Evolutionary conservation across 2,888 invertebrate genomes (phyloP).

Genomic region (Empis stercorea): DNA sequence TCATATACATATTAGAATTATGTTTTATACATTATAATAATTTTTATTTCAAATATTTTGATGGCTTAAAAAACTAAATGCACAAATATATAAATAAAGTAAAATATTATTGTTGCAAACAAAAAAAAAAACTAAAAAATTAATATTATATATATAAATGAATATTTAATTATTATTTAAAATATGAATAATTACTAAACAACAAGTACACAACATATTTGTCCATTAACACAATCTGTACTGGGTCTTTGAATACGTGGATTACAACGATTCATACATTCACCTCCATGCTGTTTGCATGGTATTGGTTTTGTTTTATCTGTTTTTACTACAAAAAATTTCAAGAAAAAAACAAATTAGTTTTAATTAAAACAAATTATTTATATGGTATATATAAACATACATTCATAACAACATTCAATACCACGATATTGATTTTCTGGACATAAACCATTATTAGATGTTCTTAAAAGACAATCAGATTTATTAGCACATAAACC

Average conservation of each 20-base stretch:
- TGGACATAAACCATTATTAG: slow-evolving; percentile 29
- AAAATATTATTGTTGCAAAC: no score
- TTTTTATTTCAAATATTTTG: no score
- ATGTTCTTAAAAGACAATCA: slow-evolving; percentile 26
- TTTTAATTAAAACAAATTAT: slow-evolving; percentile 3
- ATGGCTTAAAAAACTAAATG: no score
- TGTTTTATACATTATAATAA: no score
- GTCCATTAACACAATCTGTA: slow-evolving; percentile 27
- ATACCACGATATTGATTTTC: slow-evolving; percentile 24
- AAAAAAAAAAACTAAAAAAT: no score
- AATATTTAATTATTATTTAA: no score
- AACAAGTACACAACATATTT: slow-evolving; percentile 28
- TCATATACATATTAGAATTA: no score
- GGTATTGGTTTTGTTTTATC: slow-evolving; percentile 21
- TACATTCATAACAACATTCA: slow-evolving; percentile 34
- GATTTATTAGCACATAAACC: slow-evolving; percentile 28
- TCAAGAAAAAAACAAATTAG: background rate
- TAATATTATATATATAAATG: no score
- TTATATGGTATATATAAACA: slow-evolving; percentile 12
- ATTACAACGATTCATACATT: slow-evolving; percentile 26
- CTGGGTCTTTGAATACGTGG: slow-evolving; percentile 23
- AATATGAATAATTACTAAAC: no score
- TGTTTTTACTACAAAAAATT: slow-evolving; percentile 3
- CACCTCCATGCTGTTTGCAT: slow-evolving; percentile 27
- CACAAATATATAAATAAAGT: no score